These are phyloP conservation scores for Bungarus multicinctus DNA, from an alignment of 2,113 vertebrate species.

Conservation along the genomic window DNA sequence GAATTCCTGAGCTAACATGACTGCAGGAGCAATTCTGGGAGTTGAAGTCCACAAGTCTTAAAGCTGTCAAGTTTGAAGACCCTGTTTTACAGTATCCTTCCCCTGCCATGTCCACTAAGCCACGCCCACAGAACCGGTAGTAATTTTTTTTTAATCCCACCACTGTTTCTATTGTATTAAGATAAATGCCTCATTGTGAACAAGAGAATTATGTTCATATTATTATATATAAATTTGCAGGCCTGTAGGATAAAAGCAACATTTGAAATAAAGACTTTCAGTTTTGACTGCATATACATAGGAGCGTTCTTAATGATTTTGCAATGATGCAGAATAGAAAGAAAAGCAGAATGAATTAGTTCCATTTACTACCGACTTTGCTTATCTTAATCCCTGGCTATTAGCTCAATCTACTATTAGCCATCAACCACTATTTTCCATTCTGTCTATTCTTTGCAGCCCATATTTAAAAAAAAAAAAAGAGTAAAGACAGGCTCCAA, in stretches of 20 bases:
- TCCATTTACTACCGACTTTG: not conserved
- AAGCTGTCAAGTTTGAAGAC: too few species aligned
- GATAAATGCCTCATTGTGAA: not conserved
- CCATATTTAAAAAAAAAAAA: not conserved
- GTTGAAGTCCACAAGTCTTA: too few species aligned
- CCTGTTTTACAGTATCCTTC: too few species aligned
- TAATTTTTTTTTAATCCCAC: too few species aligned
- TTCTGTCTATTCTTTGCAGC: not conserved
- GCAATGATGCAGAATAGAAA: not conserved
- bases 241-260: not conserved
- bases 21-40: too few species aligned
- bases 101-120: too few species aligned
- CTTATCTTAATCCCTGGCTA: not conserved
- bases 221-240: not conserved
- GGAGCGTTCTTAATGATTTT: not conserved
- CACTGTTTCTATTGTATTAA: not conserved
- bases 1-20: too few species aligned
- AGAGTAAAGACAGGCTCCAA: constrained; percentile 23
- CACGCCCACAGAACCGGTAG: too few species aligned
- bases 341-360: not conserved
- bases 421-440: not conserved
- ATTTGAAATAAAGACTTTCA: not conserved
- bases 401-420: not conserved
- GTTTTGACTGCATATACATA: not conserved
- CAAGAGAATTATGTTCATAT: not conserved